A percentile compares a stretch with the other conserved stretches of the same genome.
phyloP scores from a whole-genome alignment of 1,140 invertebrate genomes.

The Aphaenogaster ashmeadi region DNA sequence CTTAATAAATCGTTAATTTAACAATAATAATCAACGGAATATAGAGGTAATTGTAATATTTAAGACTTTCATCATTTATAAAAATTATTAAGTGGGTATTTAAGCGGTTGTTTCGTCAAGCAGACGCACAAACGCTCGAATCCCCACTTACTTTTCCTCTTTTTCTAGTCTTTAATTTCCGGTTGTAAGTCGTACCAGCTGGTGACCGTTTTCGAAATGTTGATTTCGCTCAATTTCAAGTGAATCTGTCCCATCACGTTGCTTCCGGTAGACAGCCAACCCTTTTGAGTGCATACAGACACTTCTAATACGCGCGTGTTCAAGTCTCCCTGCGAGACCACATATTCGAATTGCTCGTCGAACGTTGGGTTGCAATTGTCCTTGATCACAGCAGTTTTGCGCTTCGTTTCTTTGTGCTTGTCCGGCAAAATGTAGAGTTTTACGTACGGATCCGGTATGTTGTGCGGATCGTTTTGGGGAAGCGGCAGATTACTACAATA shows the following conservation, averaged over 20 bases:
- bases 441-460: conserved; percentile 98
- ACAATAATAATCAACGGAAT: conserved; percentile 15
- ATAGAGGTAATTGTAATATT: conserved; percentile 3
- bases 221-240: conserved; percentile 90
- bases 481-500: conserved; percentile 93
- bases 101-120: conserved; percentile 37
- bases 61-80: conserved; percentile 46
- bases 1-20: neutral
- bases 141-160: conserved; percentile 64
- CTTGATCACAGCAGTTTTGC: conserved; percentile 95
- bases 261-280: conserved; percentile 91
- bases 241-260: conserved; percentile 93
- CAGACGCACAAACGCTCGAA: conserved; percentile 60
- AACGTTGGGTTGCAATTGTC: conserved; percentile 97
- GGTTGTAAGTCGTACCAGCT: conserved; percentile 92
- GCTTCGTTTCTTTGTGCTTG: conserved; percentile 94
- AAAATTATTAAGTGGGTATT: conserved; percentile 58
- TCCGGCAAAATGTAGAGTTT: conserved; percentile 97
- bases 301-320: conserved; percentile 92
- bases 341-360: conserved; percentile 96
- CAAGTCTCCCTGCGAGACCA: conserved; percentile 92
- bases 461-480: conserved; percentile 92
- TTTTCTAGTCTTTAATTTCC: conserved; percentile 86
- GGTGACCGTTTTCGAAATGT: conserved; percentile 90
- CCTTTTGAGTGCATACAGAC: conserved; percentile 94